Evolutionary conservation across 2,113 vertebrate species (phyloP), one percentile per base, ranked within the genome.

Genomic region (Proterorhinus semilunaris): DNA sequence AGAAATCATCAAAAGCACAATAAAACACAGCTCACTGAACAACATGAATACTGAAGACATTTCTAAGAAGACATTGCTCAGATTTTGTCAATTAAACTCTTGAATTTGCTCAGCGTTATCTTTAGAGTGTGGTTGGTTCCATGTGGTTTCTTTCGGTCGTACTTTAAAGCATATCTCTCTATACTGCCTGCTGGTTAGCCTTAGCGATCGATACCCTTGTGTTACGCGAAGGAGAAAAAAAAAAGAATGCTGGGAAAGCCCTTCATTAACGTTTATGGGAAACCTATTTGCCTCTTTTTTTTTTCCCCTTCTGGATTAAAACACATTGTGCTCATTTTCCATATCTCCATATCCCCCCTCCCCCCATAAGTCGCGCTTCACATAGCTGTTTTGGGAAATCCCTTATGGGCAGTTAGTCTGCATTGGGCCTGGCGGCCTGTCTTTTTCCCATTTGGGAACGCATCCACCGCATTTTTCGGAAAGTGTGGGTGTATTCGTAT

Each of bases 251-350:
- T 91, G 89, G 89, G 91, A 92, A 92, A 89, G 80, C 89, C 91
- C 87, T 82, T 92, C 70, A 86, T 90, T 89, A 89, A 83, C 79
- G 71, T 88, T 91, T 90, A 91, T 91, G 84, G 89, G 89, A 91
- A 93, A 88, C 80, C 84, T 83, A 83, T 84, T 87, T 83, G 81
- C 82, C 79, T 71, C 66, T 79, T 66, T 77, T 84, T 82, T 80
- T 82, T 65, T 62, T 54, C 62, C 58, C 62, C 79, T 82, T 71
- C 55, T 83, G 71, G 78, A 83, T 84, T 78, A 81, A 85, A 87
- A 77, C 65, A 68, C 75, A 76, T 74, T 62, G 54, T 75, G 43
- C 76, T 81, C 69, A 45, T 68, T 84, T 92, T 90, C 87, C 86
- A 86, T 86, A 87, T 71, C 59, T 52, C 71, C 21, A 21, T 1